A percentile compares a stretch with the other conserved stretches of the same genome.
phyloP scores from a whole-genome alignment of 2,113 vertebrate genomes.

The Mobula birostris region DNA sequence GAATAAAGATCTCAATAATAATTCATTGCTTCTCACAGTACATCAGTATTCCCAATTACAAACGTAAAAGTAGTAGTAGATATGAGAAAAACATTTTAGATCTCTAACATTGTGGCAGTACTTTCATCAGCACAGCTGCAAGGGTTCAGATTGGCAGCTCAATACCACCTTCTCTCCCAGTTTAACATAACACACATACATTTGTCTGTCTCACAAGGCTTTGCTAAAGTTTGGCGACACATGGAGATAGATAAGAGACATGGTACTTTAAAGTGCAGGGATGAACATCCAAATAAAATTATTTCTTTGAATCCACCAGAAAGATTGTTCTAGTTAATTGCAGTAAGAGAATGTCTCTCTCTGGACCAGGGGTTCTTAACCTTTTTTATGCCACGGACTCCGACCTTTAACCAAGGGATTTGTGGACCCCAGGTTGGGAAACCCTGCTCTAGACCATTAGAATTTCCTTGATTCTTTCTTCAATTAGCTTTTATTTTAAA shows the following conservation, averaged over 20 bases:
- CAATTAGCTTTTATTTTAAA: neutral
- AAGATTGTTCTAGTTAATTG: neutral
- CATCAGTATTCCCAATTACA: neutral
- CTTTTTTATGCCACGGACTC: too few species aligned
- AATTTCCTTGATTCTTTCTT: neutral
- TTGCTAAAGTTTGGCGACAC: neutral
- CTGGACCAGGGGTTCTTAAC: too few species aligned
- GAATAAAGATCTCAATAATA: neutral
- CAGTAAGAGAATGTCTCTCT: neutral
- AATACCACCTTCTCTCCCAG: neutral
- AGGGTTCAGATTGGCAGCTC: too few species aligned
- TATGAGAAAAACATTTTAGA: neutral
- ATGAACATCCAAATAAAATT: neutral
- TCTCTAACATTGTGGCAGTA: too few species aligned
- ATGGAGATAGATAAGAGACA: neutral
- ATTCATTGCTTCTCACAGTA: neutral
- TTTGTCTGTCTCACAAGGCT: neutral
- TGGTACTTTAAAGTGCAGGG: too few species aligned
- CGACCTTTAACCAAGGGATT: too few species aligned
- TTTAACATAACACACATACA: neutral
- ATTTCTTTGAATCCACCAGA: neutral
- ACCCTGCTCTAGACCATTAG: neutral
- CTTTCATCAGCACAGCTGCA: too few species aligned
- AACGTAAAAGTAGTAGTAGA: neutral
- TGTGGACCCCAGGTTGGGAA: too few species aligned